These are phyloP conservation scores for Iphiclides podalirius DNA, from an alignment of 2,888 invertebrate species.

Conservation along the genomic window DNA sequence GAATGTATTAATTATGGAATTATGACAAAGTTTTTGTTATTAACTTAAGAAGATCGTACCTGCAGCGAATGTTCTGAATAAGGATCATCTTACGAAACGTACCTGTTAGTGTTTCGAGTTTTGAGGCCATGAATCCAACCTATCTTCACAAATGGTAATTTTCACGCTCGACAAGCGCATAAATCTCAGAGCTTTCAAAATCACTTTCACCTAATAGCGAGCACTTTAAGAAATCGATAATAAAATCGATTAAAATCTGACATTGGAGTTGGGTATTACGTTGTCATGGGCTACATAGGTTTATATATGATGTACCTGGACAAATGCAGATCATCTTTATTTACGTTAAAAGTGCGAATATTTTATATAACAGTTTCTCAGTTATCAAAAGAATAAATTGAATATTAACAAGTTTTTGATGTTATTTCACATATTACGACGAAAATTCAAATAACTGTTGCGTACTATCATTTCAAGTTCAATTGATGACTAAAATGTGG, in stretches of 20 bases:
- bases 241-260: constrained; percentile 37
- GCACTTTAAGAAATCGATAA: constrained; percentile 43
- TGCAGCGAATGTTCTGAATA: neutral
- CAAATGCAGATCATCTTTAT: too few relatives aligned
- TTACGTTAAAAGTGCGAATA: too few relatives aligned
- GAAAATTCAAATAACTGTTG: too few relatives aligned
- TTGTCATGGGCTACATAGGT: neutral
- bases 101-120: neutral
- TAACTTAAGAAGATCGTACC: neutral
- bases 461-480: too few relatives aligned
- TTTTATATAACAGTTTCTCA: too few relatives aligned
- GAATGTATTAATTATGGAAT: neutral
- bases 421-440: too few relatives aligned
- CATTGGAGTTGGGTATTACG: constrained; percentile 24
- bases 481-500: too few relatives aligned
- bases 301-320: too few relatives aligned
- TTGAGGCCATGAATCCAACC: constrained; percentile 25
- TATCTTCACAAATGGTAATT: constrained; percentile 44
- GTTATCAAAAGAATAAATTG: too few relatives aligned
- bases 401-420: too few relatives aligned
- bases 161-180: constrained; percentile 41
- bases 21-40: neutral
- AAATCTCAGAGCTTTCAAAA: constrained; percentile 44
- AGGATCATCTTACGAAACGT: constrained; percentile 18
- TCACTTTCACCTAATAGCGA: constrained; percentile 49